Percentiles rank a stretch among this genome's conserved stretches.
phyloP scores from a whole-genome alignment of 2,888 invertebrate species.

The Pammene aurita region DNA sequence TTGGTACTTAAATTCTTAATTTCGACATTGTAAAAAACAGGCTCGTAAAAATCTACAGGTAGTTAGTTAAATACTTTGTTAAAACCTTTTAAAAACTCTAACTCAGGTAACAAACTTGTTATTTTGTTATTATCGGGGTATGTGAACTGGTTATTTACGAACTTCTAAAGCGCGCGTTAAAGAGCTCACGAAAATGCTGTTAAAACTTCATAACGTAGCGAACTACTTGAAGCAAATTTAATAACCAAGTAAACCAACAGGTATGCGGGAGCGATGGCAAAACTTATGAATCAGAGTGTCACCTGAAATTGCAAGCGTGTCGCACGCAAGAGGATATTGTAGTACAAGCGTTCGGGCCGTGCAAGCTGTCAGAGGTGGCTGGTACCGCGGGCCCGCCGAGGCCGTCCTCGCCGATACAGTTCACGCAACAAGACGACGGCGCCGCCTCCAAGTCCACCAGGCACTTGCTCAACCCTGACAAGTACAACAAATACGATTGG shows the following conservation, averaged over 20 bases:
- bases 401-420: conserved; percentile 90
- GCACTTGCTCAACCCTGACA: conserved; percentile 88
- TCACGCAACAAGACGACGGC: conserved; percentile 90
- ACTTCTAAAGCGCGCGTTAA: conserved; percentile 10
- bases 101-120: conserved; percentile 2
- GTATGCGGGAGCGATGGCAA: conserved; percentile 91
- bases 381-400: conserved; percentile 90
- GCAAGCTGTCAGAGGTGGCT: conserved; percentile 86
- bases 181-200: conserved; percentile 13
- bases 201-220: conserved; percentile 14
- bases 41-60: background rate
- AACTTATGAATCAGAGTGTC: conserved; percentile 93
- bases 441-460: conserved; percentile 91
- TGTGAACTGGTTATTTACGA: conserved; percentile 2
- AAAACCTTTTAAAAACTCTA: background rate
- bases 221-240: conserved; percentile 26
- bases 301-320: conserved; percentile 91
- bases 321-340: conserved; percentile 90
- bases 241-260: conserved; percentile 57
- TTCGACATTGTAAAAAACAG: background rate
- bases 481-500: conserved; percentile 85
- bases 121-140: background rate
- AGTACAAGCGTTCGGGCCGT: conserved; percentile 89
- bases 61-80: background rate
- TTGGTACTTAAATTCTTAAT: background rate